phyloP scores from a whole-genome alignment of 2,888 invertebrate genomes.

The Athrips mouffetella region DNA sequence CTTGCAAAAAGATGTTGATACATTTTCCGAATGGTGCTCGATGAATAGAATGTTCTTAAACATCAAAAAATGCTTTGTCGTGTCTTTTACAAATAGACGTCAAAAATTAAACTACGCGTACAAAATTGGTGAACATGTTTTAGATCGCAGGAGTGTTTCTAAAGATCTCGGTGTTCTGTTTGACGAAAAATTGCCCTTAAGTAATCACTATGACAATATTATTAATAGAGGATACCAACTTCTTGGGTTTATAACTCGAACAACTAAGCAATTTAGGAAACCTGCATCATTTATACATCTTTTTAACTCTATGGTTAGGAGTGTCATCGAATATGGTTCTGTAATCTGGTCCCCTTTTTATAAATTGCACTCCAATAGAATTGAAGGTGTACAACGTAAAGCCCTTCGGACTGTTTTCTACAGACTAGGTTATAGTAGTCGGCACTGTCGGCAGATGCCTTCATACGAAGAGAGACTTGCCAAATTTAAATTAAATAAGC shows the following conservation, averaged over 20 bases:
- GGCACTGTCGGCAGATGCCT: too few relatives aligned
- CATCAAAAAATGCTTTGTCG: conserved; percentile 4
- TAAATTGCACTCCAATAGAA: too few relatives aligned
- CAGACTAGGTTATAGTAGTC: too few relatives aligned
- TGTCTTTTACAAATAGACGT: neutral
- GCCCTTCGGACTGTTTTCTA: too few relatives aligned
- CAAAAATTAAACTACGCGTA: neutral
- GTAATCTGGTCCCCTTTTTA: too few relatives aligned
- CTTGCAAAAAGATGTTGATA: neutral
- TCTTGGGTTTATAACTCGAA: too few relatives aligned
- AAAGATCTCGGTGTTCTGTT: neutral
- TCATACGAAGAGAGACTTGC: too few relatives aligned
- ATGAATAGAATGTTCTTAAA: neutral
- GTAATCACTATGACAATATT: neutral
- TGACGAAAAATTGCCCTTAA: neutral
- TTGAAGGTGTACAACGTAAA: too few relatives aligned
- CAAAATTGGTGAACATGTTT: neutral
- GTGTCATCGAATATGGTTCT: too few relatives aligned
- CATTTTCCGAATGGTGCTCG: neutral
- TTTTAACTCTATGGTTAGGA: neutral
- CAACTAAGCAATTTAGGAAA: conserved; percentile 2
- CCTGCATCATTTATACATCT: neutral
- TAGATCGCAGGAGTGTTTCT: neutral
- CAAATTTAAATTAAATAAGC: too few relatives aligned
- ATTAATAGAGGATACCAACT: too few relatives aligned